Base-by-base conservation (phyloP, 2,888 invertebrate genomes). In the Apotomis turbidana region DNA sequence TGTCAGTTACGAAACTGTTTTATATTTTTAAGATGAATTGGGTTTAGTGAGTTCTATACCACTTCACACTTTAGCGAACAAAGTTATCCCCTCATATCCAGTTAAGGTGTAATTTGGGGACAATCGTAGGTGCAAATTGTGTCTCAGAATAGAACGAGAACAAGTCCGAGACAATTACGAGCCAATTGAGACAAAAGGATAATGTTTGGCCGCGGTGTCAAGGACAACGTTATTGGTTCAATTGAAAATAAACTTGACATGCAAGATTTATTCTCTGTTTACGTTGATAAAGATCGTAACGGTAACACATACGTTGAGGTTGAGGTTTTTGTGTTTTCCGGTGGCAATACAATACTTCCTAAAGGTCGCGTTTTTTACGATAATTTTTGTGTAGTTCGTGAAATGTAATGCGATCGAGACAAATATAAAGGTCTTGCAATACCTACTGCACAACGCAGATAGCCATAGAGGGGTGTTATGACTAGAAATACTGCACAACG, bases 141-240 rank as follows among this genome's bases (percentile, higher is more conserved):
- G 84, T 88, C 91, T 88, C 79, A 89, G 90, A 91, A 92, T 92
- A 92, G 92, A 88, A 85, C 83, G n/a, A 78, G 84, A 87, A 90
- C 87, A 85, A 85, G 89, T 85, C 89, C 83, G 81, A 86, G 84
- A 79, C 93, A 91, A 93, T 93, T 93, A 91, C 91, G 78, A 85
- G 80, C 78, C 93, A 93, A 93, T 93, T 93, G 93, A 91, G 87
- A 90, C 91, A 90, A 91, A 90, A 93, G 93, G 92, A 93, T 93
- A 92, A 92, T 92, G 91, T 91, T 91, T 87, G 90, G 90, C 85
- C 87, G 86, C 78, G 84, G 86, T 90, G 90, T 91, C 91, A 91
- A 91, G 92, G 91, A 83, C 84, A 81, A 71, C 78, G 83, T 85
- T 85, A 87, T 86, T 85, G 83, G 84, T 87, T 84, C 87, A 91